Conservation (phyloP, 2,113 vertebrate genomes). For the Prietella phreatophila region DNA sequence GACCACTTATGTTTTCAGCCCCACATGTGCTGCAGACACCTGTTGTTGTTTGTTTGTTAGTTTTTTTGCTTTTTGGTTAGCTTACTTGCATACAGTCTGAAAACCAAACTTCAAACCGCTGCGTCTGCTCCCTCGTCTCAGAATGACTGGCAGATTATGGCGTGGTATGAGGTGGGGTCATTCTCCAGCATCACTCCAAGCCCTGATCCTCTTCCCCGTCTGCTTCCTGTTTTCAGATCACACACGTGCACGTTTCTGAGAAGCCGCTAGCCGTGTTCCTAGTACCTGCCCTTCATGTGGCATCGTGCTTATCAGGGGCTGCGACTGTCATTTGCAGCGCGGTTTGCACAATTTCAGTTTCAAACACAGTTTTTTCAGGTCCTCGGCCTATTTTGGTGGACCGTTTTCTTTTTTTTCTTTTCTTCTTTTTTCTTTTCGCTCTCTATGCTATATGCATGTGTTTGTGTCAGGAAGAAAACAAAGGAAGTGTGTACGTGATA, state of each 20-base stretch:
- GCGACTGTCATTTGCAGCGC: slow-evolving; percentile 29
- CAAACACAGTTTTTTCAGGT: slow-evolving; percentile 6
- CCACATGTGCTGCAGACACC: too few species aligned
- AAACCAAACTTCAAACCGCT: neutral
- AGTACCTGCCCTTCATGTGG: slow-evolving; percentile 26
- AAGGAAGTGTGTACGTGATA: slow-evolving; percentile 32
- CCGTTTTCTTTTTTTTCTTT: slow-evolving; percentile 26
- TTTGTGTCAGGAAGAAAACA: slow-evolving; percentile 35
- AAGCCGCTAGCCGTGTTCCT: slow-evolving; percentile 40
- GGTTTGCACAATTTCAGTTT: slow-evolving; percentile 34
- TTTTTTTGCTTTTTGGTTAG: neutral
- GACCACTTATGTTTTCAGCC: too few species aligned
- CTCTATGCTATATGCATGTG: neutral
- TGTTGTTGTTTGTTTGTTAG: too few species aligned
- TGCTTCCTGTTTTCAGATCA: slow-evolving; percentile 45
- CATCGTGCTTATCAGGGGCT: slow-evolving; percentile 29
- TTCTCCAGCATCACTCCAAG: slow-evolving; percentile 3
- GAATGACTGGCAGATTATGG: slow-evolving; percentile 5
- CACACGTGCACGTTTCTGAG: slow-evolving; percentile 44
- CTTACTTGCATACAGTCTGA: neutral
- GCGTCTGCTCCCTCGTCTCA: slow-evolving; percentile 22
- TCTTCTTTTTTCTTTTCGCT: neutral
- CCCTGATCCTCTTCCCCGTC: slow-evolving; percentile 31
- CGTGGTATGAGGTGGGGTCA: neutral
- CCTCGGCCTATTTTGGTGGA: neutral